phyloP scores from a whole-genome alignment of 2,113 vertebrate genomes.

The Spheniscus mendiculus region DNA sequence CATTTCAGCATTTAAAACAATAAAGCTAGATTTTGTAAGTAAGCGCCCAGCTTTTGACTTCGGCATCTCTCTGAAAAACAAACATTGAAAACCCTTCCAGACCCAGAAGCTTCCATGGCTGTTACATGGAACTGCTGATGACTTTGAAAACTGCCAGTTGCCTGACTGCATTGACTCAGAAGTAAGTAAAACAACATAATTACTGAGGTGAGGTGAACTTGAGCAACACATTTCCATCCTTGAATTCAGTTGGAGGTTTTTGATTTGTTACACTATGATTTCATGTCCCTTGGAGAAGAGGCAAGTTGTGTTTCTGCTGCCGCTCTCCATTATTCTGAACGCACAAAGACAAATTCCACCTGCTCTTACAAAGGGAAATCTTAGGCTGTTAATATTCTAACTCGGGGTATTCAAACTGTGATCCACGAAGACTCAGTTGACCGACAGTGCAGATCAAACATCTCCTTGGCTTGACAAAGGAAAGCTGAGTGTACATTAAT shows the following conservation, averaged over 20 bases:
- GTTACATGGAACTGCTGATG: background rate
- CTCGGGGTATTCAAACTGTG: background rate
- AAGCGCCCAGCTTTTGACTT: background rate
- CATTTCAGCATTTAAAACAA: background rate
- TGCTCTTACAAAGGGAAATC: background rate
- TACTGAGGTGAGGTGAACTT: background rate
- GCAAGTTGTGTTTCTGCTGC: background rate
- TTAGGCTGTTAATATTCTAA: constrained; percentile 25
- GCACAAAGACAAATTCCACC: background rate
- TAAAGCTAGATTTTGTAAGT: background rate
- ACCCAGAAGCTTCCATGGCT: background rate
- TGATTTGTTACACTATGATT: background rate
- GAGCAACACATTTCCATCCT: background rate
- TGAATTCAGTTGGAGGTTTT: background rate
- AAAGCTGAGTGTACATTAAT: background rate
- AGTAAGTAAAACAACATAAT: background rate
- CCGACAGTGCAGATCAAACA: background rate
- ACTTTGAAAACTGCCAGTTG: background rate
- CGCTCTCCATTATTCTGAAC: background rate
- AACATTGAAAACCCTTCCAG: background rate
- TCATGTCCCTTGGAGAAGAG: background rate
- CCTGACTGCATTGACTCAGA: background rate
- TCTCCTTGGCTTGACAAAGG: background rate
- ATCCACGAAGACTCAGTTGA: background rate
- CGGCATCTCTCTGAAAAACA: background rate